Conservation (phyloP, 2,797 vertebrate genomes). For the Martes flavigula region DNA sequence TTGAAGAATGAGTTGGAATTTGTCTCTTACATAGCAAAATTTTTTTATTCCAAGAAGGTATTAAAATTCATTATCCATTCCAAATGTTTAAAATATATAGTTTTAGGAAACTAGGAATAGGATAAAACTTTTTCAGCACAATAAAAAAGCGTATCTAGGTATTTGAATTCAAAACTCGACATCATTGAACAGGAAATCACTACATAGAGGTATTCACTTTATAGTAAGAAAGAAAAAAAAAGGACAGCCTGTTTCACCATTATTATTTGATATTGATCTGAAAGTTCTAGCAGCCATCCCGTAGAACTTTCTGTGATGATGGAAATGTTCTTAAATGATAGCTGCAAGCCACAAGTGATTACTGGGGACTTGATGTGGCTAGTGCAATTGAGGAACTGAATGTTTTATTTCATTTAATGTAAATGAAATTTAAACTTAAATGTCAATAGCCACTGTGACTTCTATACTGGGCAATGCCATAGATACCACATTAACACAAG, state of each 20-base stretch:
- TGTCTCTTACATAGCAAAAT: background rate
- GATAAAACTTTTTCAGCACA: background rate
- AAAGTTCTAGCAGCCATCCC: background rate
- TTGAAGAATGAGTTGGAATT: background rate
- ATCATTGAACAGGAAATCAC: background rate
- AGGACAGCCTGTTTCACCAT: background rate
- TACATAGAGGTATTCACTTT: background rate
- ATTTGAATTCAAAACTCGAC: background rate
- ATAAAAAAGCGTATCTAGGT: background rate
- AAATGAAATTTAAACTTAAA: background rate
- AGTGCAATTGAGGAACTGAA: background rate
- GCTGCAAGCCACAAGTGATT: background rate
- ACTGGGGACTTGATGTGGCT: background rate
- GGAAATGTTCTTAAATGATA: background rate
- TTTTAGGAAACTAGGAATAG: background rate
- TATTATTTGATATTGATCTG: background rate
- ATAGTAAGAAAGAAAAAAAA: background rate
- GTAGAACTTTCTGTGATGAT: background rate
- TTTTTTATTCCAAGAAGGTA: background rate
- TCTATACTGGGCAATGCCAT: background rate
- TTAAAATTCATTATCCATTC: background rate
- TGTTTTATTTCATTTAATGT: background rate
- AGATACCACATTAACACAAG: background rate
- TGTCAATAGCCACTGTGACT: background rate
- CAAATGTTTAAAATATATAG: background rate